Percentiles rank a stretch among this genome's conserved stretches.
Conservation (phyloP, 2,113 vertebrate species). For the Nibea coibor region DNA sequence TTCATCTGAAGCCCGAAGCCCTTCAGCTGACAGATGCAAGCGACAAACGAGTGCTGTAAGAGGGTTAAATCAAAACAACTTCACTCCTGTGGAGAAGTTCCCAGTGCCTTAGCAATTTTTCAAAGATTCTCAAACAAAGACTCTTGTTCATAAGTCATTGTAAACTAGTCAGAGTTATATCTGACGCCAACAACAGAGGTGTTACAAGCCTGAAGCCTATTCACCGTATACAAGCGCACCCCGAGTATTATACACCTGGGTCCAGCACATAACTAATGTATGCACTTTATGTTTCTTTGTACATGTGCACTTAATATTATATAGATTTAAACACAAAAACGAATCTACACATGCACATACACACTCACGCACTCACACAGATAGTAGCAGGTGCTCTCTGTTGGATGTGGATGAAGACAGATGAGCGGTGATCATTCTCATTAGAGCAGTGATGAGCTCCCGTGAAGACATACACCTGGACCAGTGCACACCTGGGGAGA, state of each 20-base stretch:
- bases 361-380: constrained; percentile 32
- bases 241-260: not conserved
- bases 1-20: constrained; percentile 27
- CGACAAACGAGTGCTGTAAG: constrained; percentile 5
- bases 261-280: not conserved
- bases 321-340: constrained; percentile 29
- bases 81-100: constrained; percentile 44
- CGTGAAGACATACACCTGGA: constrained; percentile 80
- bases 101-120: constrained; percentile 20
- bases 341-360: constrained; percentile 18
- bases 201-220: not conserved
- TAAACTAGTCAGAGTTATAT: not conserved
- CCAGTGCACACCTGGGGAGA: constrained; percentile 79
- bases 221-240: not conserved
- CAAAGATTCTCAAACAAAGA: constrained; percentile 32
- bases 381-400: constrained; percentile 84
- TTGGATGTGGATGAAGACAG: constrained; percentile 84
- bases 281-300: constrained; percentile 7
- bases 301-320: constrained; percentile 19
- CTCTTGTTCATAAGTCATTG: constrained; percentile 30
- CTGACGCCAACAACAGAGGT: not conserved
- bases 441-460: constrained; percentile 85
- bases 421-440: constrained; percentile 83
- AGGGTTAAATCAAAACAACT: constrained; percentile 57
- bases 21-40: constrained; percentile 25